A percentile compares a stretch with the other conserved stretches of the same genome.
Evolutionary conservation across 2,797 vertebrate genomes (phyloP).

Genomic region (Bufotes viridis): DNA sequence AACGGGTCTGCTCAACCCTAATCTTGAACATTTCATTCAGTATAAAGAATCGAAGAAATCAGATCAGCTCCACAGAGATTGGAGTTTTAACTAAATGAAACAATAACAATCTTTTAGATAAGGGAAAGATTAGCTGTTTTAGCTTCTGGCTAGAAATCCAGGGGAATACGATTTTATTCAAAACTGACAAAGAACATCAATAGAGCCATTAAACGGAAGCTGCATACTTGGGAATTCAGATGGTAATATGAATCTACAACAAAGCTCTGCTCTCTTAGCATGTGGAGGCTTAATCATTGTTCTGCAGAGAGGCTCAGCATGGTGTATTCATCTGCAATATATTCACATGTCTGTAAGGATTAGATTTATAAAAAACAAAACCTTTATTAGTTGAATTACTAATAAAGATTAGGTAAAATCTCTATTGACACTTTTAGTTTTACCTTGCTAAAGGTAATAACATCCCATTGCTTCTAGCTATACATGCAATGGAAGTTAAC

Average conservation of each 20-base stretch:
- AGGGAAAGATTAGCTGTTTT: slow-evolving; percentile 45
- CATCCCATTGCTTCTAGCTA: neutral
- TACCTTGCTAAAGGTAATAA: neutral
- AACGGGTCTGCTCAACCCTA: no score
- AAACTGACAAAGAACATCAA: slow-evolving; percentile 44
- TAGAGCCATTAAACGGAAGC: slow-evolving; percentile 34
- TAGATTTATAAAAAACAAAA: slow-evolving; percentile 25
- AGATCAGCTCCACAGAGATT: slow-evolving; percentile 32
- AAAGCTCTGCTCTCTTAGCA: slow-evolving; percentile 33
- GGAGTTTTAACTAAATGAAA: slow-evolving; percentile 46
- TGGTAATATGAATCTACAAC: slow-evolving; percentile 38
- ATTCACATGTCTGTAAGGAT: slow-evolving; percentile 24
- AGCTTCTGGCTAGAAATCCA: slow-evolving; percentile 44
- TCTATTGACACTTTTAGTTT: neutral
- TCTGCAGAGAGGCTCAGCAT: slow-evolving; percentile 15
- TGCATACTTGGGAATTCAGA: slow-evolving; percentile 40
- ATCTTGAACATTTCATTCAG: neutral
- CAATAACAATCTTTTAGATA: slow-evolving; percentile 47
- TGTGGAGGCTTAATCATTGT: slow-evolving; percentile 38
- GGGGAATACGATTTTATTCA: slow-evolving; percentile 41
- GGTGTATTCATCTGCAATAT: slow-evolving; percentile 5
- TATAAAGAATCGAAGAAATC: slow-evolving; percentile 1
- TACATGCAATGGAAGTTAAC: no score
- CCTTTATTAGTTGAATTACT: neutral
- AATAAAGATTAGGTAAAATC: slow-evolving; percentile 1